Evolutionary conservation across 1,140 invertebrate species (phyloP), one percentile per base, ranked within the genome.

Genomic region (Muscidifurax raptorellus): DNA sequence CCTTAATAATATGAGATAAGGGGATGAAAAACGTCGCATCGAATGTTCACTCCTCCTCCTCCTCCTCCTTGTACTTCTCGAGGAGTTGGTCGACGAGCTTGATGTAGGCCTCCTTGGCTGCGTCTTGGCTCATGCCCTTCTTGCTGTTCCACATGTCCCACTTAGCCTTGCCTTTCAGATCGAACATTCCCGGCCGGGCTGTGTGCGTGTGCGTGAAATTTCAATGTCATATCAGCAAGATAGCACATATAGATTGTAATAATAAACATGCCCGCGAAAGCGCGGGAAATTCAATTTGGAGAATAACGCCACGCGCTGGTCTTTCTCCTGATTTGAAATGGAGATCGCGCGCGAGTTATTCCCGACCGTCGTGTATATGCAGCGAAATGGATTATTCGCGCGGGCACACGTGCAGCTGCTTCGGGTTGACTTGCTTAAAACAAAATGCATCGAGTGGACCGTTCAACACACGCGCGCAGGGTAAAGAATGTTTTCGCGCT

Each of bases 121-220:
- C 94, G 30, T 95, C 95, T 88, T 94, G 90, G 27, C 90, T 89
- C 85, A 90, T 93, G 88, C 95, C 96, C 92, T 96, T 96, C 84
- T 94, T 94, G 10, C 87, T 91, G 69, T 94, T 94, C 96, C 96
- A 97, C 0, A 94, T 91, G 88, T 96, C 95, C 95, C 96, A 96
- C 89, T 97, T 97, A 3, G 95, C 95, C 90, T 96, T 96, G 22
- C 94, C 96, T 90, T 96, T 96, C 59, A 96, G 90, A 89, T 96
- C 96, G 52, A 96, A 87, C 91, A 96, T 94, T 25, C 95, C 95
- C 30, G 96, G 96, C 82, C 94, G 94, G 6, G 84, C 93, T 94
- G 84, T n/a, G 83, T 66, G 30, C 4, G 27, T 36, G 22, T 66
- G n/a, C n/a, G 59, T 22, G 84, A 83, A 69, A 47, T 87, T 80